Percentiles rank a stretch among this genome's conserved stretches.
Evolutionary conservation across 2,888 invertebrate genomes (phyloP).

Genomic region (Elysia crispata): DNA sequence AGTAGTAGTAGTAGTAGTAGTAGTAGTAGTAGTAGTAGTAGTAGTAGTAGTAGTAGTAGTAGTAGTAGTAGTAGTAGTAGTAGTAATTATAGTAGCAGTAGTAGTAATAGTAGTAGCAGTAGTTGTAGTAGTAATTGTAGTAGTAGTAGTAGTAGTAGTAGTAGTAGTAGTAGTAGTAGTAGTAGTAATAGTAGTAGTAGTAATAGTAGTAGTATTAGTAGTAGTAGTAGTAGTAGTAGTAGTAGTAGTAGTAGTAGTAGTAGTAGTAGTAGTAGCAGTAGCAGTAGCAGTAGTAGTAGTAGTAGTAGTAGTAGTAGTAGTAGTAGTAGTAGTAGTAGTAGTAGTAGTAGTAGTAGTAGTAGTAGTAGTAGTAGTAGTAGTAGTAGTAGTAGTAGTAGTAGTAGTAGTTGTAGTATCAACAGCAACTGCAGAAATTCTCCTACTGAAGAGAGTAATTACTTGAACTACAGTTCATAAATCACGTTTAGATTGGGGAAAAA

Average conservation of each 20-base stretch:
- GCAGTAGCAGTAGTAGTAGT: conserved; percentile 47
- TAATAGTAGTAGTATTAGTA: no score
- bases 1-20: conserved; percentile 40
- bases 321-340: conserved; percentile 45
- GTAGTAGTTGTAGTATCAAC: no score
- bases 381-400: conserved; percentile 28
- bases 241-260: conserved; percentile 45
- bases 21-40: conserved; percentile 33
- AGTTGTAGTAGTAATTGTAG: no score
- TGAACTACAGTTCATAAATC: no score
- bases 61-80: conserved; percentile 36
- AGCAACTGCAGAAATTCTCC: no score
- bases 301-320: conserved; percentile 46
- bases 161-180: conserved; percentile 21
- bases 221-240: no score
- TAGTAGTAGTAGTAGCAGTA: conserved; percentile 41
- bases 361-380: conserved; percentile 40
- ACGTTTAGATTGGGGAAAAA: no score
- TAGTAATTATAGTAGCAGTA: neutral
- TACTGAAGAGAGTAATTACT: no score
- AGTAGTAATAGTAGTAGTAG: conserved; percentile 44
- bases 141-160: neutral
- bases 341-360: conserved; percentile 47
- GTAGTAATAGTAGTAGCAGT: no score
- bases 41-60: no score